Evolutionary conservation across 1,140 invertebrate species (phyloP).

Genomic region (Cephus cinctus): DNA sequence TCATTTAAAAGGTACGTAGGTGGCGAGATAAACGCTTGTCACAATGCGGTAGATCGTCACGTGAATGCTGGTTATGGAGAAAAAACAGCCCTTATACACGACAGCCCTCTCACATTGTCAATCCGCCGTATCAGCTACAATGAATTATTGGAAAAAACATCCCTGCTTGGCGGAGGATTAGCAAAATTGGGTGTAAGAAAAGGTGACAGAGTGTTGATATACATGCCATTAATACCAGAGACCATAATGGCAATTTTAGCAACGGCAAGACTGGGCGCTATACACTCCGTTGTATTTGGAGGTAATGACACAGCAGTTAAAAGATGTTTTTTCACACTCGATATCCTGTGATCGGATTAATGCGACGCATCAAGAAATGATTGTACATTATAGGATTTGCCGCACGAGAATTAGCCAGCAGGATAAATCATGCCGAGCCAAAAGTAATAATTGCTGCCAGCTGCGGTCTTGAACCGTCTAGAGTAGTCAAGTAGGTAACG

Average conservation of each 20-base stretch:
- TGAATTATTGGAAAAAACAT: slow-evolving; percentile 77
- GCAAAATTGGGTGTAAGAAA: slow-evolving; percentile 69
- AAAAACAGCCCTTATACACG: slow-evolving; percentile 82
- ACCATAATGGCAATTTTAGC: slow-evolving; percentile 84
- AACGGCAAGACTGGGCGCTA: slow-evolving; percentile 75
- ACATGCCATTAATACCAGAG: slow-evolving; percentile 90
- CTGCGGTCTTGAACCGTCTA: slow-evolving; percentile 85
- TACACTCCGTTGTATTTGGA: slow-evolving; percentile 88
- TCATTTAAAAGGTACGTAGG: slow-evolving; percentile 71
- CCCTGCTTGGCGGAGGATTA: slow-evolving; percentile 74
- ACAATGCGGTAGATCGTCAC: slow-evolving; percentile 91
- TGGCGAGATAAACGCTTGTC: slow-evolving; percentile 88
- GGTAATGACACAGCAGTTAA: slow-evolving; percentile 56
- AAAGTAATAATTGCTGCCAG: slow-evolving; percentile 87
- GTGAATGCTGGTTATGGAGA: slow-evolving; percentile 75
- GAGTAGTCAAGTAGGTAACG: slow-evolving; percentile 69
- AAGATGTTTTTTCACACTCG: slow-evolving; percentile 3
- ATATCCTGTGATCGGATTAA: slow-evolving; percentile 2
- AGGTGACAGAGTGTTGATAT: slow-evolving; percentile 82
- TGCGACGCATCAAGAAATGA: slow-evolving; percentile 8
- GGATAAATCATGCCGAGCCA: slow-evolving; percentile 85
- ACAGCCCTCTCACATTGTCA: slow-evolving; percentile 81
- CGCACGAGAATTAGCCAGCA: slow-evolving; percentile 76
- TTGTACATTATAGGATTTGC: slow-evolving; percentile 72
- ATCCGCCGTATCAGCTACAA: slow-evolving; percentile 76